Evolutionary conservation across 2,113 vertebrate genomes (phyloP).

Genomic region (Pogona vitticeps): DNA sequence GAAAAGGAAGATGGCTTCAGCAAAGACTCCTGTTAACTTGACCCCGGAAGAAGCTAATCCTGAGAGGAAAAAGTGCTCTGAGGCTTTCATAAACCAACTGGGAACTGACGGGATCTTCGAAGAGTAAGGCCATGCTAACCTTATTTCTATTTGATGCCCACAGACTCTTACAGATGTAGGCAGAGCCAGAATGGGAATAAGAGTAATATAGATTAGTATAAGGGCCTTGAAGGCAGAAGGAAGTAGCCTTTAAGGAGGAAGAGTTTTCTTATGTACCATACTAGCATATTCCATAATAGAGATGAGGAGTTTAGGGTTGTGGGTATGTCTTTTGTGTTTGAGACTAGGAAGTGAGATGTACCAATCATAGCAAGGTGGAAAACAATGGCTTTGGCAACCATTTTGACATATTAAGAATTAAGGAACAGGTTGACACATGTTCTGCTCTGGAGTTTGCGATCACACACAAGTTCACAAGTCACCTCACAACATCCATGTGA

Average conservation of each 20-base stretch:
- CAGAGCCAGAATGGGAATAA: neutral
- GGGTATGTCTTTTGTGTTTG: too few species aligned
- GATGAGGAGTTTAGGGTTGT: too few species aligned
- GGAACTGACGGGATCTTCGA: constrained; percentile 46
- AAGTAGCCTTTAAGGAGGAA: too few species aligned
- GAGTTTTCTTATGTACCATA: too few species aligned
- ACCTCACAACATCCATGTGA: too few species aligned
- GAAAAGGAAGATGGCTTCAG: constrained; percentile 39
- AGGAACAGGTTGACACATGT: neutral
- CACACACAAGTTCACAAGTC: neutral
- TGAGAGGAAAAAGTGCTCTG: constrained; percentile 69
- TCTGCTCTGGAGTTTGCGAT: neutral
- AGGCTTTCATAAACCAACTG: constrained; percentile 70
- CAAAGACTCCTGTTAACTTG: constrained; percentile 8
- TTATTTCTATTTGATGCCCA: neutral
- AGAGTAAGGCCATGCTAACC: constrained; percentile 68
- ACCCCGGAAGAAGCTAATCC: constrained; percentile 2
- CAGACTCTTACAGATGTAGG: rapidly evolving
- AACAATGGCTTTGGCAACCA: neutral
- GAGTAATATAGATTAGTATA: neutral
- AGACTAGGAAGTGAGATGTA: too few species aligned
- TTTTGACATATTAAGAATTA: neutral
- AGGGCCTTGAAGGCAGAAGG: neutral
- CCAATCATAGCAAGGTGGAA: neutral
- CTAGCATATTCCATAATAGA: neutral